These are phyloP conservation scores for Deladenus siricidicola DNA, from an alignment of 2,888 invertebrate species.

Conservation along the genomic window DNA sequence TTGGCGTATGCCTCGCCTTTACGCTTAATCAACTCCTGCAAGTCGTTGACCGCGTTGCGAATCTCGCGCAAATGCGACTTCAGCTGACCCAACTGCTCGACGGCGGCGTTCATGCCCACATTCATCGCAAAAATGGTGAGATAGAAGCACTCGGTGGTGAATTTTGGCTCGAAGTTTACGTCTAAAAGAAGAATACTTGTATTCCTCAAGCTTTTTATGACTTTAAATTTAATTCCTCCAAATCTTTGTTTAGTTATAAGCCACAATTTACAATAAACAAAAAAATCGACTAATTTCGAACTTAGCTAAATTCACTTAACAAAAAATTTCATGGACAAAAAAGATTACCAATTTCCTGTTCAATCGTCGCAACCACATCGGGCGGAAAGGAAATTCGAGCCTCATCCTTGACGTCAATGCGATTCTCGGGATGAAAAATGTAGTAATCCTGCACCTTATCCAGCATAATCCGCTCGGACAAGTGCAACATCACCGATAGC, in stretches of 20 bases:
- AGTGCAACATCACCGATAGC: slow-evolving; percentile 77
- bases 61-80: neutral
- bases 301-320: no score
- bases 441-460: slow-evolving; percentile 69
- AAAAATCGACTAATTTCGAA: no score
- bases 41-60: neutral
- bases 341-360: neutral
- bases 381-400: slow-evolving; percentile 68
- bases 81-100: neutral
- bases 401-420: slow-evolving; percentile 55
- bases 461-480: slow-evolving; percentile 71
- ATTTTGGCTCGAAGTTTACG: slow-evolving; percentile 62
- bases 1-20: neutral
- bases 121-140: slow-evolving; percentile 63
- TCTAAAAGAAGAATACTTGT: neutral
- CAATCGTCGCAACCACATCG: slow-evolving; percentile 15
- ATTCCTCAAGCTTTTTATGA: neutral
- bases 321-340: no score
- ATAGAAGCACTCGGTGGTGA: slow-evolving; percentile 94
- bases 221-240: no score
- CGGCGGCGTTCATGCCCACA: neutral
- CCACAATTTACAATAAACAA: no score
- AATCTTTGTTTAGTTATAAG: no score
- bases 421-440: slow-evolving; percentile 68
- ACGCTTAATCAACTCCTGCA: neutral